Percentiles rank a stretch among this genome's conserved stretches.
Conservation (phyloP, 1,140 invertebrate genomes). For the Meloidogyne floridensis region DNA sequence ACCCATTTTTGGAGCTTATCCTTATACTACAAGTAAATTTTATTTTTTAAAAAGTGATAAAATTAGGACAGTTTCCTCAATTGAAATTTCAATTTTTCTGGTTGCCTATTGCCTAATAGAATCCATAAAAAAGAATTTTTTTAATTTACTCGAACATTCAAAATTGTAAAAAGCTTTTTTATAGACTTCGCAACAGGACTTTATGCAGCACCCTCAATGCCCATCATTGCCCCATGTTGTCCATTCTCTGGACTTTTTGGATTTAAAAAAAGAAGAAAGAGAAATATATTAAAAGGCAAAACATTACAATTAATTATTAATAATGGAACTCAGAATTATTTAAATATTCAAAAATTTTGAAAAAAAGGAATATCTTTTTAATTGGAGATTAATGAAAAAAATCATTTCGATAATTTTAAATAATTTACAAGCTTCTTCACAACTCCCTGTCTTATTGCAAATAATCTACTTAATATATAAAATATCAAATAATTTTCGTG, state of each 20-base stretch:
- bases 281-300: background rate
- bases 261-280: constrained; percentile 3
- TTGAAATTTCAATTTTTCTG: background rate
- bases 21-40: background rate
- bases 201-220: background rate
- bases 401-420: no score
- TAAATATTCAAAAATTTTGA: background rate
- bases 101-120: no score
- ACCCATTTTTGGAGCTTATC: background rate
- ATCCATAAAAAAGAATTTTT: no score
- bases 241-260: background rate
- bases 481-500: no score
- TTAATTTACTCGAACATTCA: no score
- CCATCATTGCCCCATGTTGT: background rate
- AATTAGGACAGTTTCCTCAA: background rate
- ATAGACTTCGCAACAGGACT: background rate
- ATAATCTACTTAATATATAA: no score
- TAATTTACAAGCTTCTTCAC: no score
- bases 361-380: background rate
- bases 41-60: background rate
- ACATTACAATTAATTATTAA: background rate
- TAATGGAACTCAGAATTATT: background rate
- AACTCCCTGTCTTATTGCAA: no score
- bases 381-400: no score
- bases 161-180: background rate